Evolutionary conservation across 2,113 vertebrate species (phyloP).

Genomic region (Tupaia chinensis): DNA sequence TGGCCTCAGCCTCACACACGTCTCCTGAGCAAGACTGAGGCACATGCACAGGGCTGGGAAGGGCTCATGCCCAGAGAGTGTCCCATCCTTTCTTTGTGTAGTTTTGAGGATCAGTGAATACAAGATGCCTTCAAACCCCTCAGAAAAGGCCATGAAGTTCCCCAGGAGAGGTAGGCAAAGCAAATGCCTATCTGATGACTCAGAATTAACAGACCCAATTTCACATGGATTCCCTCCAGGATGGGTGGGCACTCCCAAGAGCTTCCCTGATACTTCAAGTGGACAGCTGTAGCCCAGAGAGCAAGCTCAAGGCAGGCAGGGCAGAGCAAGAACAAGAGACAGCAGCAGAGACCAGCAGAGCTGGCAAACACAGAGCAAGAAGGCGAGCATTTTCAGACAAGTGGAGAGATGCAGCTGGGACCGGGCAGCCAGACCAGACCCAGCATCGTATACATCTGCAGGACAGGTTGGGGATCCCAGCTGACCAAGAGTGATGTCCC

Average conservation of each 20-base stretch:
- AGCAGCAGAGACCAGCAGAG: background rate
- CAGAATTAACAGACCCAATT: background rate
- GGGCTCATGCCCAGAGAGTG: background rate
- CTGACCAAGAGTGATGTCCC: background rate
- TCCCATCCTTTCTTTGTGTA: background rate
- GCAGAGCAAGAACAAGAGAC: background rate
- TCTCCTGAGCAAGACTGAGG: background rate
- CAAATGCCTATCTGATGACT: fast-evolving
- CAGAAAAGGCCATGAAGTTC: background rate
- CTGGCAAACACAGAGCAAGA: background rate
- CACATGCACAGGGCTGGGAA: too few species aligned
- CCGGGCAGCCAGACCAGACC: background rate
- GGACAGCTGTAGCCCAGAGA: background rate
- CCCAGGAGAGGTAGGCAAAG: background rate
- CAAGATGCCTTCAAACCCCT: background rate
- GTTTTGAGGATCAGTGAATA: background rate
- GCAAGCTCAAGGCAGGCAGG: background rate
- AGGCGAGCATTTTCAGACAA: background rate
- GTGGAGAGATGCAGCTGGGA: background rate
- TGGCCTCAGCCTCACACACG: background rate
- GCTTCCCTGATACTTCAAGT: background rate
- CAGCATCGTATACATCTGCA: background rate
- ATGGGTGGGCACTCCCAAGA: background rate
- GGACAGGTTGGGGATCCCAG: background rate
- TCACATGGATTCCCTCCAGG: background rate